Evolutionary conservation across 2,797 vertebrate species (phyloP), one percentile per base, ranked within the genome.

Genomic region (Semotilus atromaculatus): DNA sequence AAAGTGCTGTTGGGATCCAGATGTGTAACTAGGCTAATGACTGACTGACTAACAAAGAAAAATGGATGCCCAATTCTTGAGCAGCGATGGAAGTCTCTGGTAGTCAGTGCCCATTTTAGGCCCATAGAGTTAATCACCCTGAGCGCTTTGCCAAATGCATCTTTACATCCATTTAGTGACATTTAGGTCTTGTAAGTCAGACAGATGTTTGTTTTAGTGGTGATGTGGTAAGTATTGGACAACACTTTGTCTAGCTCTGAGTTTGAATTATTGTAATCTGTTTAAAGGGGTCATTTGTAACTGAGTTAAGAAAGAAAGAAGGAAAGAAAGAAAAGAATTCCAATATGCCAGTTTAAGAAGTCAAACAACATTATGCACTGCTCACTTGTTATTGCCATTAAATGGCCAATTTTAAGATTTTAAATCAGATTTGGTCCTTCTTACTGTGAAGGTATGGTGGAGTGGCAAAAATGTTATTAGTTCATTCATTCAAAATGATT

Each of bases 21-120:
- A 95, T 95, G 94, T 95, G 93, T 92, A 95, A 94, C 91, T 94
- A 92, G 93, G 91, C 93, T 95, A 95, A 95, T 95, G 94, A 95
- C 93, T 95, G 93, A 93, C 91, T 93, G 92, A 90, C 91, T 94
- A 94, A 94, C 93, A 94, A 93, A 94, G 93, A 95, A 94, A 94
- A 94, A 95, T 95, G 92, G 90, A 88, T 89, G 91, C 85, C 86
- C 91, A 88, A 48, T 91, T 90, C 88, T 92, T 91, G 85, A 93
- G 90, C 91, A 66, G 86, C 87, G 88, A 87, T 89, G 91, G 93
- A 93, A 94, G 91, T 93, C 92, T 93, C 90, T 85, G 87, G 77
- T 82, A 89, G 87, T 53, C 89, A 81, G 83, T 90, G 90, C 89
- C 90, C 86, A 84, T 86, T 74, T 82, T 68, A 84, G 88, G 86